Percentiles rank a stretch among this genome's conserved stretches.
Conservation (phyloP, 2,113 vertebrate genomes). For the Cacatua alba region DNA sequence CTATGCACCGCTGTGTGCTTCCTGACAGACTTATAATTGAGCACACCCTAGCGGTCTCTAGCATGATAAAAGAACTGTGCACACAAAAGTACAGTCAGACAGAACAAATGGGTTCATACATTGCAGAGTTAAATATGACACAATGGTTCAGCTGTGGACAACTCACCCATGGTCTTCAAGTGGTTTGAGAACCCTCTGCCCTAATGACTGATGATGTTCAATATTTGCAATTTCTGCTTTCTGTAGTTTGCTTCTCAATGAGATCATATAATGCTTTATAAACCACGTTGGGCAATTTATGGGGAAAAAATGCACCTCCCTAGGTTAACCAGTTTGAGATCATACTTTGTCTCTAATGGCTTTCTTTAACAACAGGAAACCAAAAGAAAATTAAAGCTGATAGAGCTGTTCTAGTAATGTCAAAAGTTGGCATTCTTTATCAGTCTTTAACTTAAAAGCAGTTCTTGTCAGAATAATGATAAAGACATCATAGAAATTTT, state of each 20-base stretch:
- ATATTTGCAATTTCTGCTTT: background rate
- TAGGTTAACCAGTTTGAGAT: constrained; percentile 67
- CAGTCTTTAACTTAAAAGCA: constrained; percentile 77
- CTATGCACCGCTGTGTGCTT: rapidly evolving
- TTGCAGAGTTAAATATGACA: background rate
- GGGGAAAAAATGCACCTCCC: background rate
- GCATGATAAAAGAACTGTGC: background rate
- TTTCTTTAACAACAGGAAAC: constrained; percentile 59
- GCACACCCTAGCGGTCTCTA: constrained; percentile 29
- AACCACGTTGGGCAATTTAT: constrained; percentile 34
- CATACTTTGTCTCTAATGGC: constrained; percentile 55
- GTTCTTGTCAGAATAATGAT: constrained; percentile 71
- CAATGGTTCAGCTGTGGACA: background rate
- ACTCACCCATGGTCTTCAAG: background rate
- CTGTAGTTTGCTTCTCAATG: background rate
- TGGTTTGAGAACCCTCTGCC: background rate
- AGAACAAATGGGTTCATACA: background rate
- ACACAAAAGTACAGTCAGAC: background rate
- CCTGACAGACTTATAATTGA: background rate
- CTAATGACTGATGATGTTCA: rapidly evolving
- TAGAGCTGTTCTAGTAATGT: constrained; percentile 65
- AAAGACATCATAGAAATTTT: constrained; percentile 72
- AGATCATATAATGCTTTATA: background rate
- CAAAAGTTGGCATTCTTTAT: constrained; percentile 71
- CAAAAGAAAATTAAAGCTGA: constrained; percentile 66